Percentiles rank a stretch among this genome's conserved stretches.
Evolutionary conservation across 1,140 invertebrate genomes (phyloP).

Genomic region (Polyergus mexicanus): DNA sequence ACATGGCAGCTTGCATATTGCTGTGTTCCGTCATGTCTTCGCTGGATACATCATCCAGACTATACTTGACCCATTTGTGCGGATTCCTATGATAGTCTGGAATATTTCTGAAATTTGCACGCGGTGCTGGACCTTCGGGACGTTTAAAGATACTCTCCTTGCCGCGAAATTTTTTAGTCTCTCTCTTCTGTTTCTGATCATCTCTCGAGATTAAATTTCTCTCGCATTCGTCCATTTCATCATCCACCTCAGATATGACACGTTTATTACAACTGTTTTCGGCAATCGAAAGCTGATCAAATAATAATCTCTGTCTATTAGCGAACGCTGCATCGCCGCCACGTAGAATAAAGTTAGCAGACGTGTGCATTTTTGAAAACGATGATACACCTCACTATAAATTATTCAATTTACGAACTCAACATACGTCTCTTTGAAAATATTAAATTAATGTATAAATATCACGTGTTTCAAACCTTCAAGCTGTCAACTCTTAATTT

Average conservation of each 20-base stretch:
- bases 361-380: slow-evolving; percentile 59
- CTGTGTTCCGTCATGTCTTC: slow-evolving; percentile 91
- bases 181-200: slow-evolving; percentile 49
- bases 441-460: slow-evolving; percentile 2
- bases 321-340: slow-evolving; percentile 76
- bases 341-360: slow-evolving; percentile 67
- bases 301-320: slow-evolving; percentile 82
- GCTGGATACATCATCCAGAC: slow-evolving; percentile 90
- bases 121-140: slow-evolving; percentile 88
- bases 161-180: slow-evolving; percentile 85
- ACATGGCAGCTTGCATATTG: slow-evolving; percentile 91
- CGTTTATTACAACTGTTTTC: slow-evolving; percentile 76
- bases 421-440: not conserved
- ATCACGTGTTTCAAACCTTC: slow-evolving; percentile 42
- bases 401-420: slow-evolving; percentile 27
- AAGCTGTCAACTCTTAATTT: not conserved
- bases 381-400: slow-evolving; percentile 18
- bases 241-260: slow-evolving; percentile 51
- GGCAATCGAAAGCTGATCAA: slow-evolving; percentile 80
- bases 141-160: slow-evolving; percentile 93
- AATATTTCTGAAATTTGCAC: slow-evolving; percentile 86
- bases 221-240: not conserved
- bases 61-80: slow-evolving; percentile 92
- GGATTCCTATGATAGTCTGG: slow-evolving; percentile 92
- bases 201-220: not conserved